Evolutionary conservation across 2,113 vertebrate genomes (phyloP).

Genomic region (Butorides virescens): DNA sequence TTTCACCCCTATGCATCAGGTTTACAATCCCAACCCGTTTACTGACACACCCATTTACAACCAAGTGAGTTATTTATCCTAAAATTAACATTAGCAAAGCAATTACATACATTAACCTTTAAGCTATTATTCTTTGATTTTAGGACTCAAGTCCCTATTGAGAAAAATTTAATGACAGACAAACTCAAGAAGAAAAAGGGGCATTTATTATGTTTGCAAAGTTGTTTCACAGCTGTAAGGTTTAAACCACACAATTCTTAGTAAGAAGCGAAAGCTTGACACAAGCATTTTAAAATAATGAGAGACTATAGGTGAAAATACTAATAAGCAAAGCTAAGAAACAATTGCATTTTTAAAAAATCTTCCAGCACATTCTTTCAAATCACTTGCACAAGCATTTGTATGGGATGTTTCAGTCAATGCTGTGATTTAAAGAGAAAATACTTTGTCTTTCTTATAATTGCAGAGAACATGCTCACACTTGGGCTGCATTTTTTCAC

Average conservation of each 20-base stretch:
- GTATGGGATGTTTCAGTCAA: background rate
- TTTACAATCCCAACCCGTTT: background rate
- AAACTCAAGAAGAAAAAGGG: background rate
- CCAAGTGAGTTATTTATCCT: background rate
- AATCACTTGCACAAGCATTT: background rate
- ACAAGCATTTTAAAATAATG: background rate
- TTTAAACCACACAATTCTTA: background rate
- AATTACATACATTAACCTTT: background rate
- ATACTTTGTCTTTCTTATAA: background rate
- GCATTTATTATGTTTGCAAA: background rate
- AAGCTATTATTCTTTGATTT: background rate
- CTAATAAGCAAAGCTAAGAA: background rate
- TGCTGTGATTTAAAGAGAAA: conserved; percentile 3
- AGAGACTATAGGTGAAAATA: background rate
- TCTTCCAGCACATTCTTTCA: background rate
- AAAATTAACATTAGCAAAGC: background rate
- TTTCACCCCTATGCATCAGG: background rate
- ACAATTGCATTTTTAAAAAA: background rate
- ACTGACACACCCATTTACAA: background rate
- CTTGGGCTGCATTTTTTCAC: conserved; percentile 30
- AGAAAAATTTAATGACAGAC: background rate
- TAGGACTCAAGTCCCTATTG: background rate
- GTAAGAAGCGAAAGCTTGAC: background rate
- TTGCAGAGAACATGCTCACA: background rate
- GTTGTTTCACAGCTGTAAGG: background rate